Base-by-base conservation (phyloP, 2,113 vertebrate genomes). In the Syrmaticus mikado region DNA sequence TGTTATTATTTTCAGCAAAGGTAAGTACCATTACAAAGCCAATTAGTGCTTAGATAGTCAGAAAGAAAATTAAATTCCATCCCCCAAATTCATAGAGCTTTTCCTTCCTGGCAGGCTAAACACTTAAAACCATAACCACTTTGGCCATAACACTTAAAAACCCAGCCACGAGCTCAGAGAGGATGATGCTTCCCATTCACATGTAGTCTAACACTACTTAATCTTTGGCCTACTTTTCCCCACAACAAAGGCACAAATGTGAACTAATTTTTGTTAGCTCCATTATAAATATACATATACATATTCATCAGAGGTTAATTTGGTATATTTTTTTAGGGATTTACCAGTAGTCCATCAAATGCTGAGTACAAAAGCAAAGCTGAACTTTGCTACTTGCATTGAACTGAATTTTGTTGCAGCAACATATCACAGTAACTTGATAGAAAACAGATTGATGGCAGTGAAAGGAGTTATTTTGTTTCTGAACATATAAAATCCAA, bases 181-280 rank as follows among this genome's bases (percentile, higher is more conserved):
- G 34, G 20, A 60, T 8, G 81, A 46, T 2, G 1, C 2, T 10
- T 24, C 40, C 64, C 19, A n/a, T 62, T 57, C 36, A 79, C 52
- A 46, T 9, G 20, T 0, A 67, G 30, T 36, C 62, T 1, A 4
- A 62, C 3, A 57, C 38, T 80, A 57, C 6, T 48, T 76, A 4
- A 13, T 83, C 41, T 22, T 82, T 55, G 24, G 30, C 19, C 57
- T 81, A 55, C 5, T 58, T 85, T 85, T 72, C 70, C 18, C 25
- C 5, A 11, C 24, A 52, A 43, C 10, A 32, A 41, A 82, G 5
- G 74, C 3, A 85, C 3, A 43, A 5, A 41, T 28, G 43, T 6
- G 3, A 70, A 53, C 74, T 89, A 46, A 60, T 89, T 82, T 27
- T 30, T 64, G 85, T 38, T 58, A 76, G 21, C 10, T 72, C 20